A percentile compares a stretch with the other conserved stretches of the same genome.
phyloP scores from a whole-genome alignment of 2,888 invertebrate species.

The Junonia oenone region DNA sequence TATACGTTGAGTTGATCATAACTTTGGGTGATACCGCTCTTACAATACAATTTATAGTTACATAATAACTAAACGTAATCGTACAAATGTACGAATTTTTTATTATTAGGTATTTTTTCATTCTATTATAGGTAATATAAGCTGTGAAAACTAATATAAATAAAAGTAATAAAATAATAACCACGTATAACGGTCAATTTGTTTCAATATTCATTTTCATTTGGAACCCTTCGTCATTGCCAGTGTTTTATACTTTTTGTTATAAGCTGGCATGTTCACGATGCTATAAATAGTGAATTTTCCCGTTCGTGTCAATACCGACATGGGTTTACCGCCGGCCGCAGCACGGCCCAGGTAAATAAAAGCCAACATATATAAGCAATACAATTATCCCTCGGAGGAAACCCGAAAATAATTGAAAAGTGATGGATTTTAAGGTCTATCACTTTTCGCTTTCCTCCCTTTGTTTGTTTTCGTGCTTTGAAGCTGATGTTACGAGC shows the following conservation, averaged over 20 bases:
- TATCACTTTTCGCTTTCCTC: slow-evolving; percentile 2
- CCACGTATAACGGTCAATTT: not conserved
- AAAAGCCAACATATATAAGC: slow-evolving; percentile 29
- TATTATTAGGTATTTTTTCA: not conserved
- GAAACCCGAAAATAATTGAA: slow-evolving; percentile 28
- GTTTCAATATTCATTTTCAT: not conserved
- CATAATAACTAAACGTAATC: too few relatives aligned
- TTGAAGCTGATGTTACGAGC: slow-evolving; percentile 7
- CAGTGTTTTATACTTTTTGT: slow-evolving; percentile 1
- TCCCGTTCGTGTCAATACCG: slow-evolving; percentile 45
- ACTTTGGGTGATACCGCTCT: too few relatives aligned
- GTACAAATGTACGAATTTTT: too few relatives aligned
- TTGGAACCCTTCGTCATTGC: not conserved
- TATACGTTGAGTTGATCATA: too few relatives aligned
- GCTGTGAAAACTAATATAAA: not conserved
- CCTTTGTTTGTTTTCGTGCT: slow-evolving; percentile 8
- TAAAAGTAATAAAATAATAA: too few relatives aligned
- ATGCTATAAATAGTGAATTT: slow-evolving; percentile 40
- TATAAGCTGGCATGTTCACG: slow-evolving; percentile 24
- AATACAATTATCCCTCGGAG: slow-evolving; percentile 29
- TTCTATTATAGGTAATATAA: not conserved
- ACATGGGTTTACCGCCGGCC: slow-evolving; percentile 30
- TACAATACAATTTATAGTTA: too few relatives aligned
- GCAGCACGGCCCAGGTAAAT: slow-evolving; percentile 33
- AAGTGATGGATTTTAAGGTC: slow-evolving; percentile 17